Conservation (phyloP, 2,113 vertebrate genomes). For the Symphodus melops region DNA sequence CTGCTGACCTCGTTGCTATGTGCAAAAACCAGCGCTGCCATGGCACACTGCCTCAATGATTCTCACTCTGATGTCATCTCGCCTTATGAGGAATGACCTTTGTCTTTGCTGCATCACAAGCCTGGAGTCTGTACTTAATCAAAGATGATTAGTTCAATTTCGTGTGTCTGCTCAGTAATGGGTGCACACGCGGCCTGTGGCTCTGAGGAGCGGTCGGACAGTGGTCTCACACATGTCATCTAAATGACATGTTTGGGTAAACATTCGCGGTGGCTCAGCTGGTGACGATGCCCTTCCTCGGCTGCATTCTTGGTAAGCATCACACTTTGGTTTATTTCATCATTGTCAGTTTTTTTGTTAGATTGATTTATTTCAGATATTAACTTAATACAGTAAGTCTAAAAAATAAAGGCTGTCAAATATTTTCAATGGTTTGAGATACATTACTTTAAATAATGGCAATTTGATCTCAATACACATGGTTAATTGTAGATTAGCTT, state of each 20-base stretch:
- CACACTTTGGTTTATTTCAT: neutral
- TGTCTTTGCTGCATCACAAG: conserved; percentile 69
- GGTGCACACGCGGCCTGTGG: conserved; percentile 50
- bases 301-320: conserved; percentile 5
- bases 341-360: neutral
- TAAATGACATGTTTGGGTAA: conserved; percentile 54
- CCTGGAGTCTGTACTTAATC: conserved; percentile 77
- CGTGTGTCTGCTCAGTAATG: conserved; percentile 70
- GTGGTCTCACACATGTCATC: conserved; percentile 28
- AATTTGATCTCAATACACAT: too few relatives aligned
- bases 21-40: conserved; percentile 3
- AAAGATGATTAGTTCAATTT: conserved; percentile 82
- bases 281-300: conserved; percentile 10
- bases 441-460: too few relatives aligned
- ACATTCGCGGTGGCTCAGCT: conserved; percentile 37
- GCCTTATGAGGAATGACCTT: conserved; percentile 80
- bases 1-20: neutral
- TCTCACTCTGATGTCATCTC: conserved; percentile 65
- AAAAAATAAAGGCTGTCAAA: too few relatives aligned
- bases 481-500: too few relatives aligned
- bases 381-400: neutral
- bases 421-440: too few relatives aligned
- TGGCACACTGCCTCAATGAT: conserved; percentile 18
- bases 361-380: neutral
- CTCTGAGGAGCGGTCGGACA: conserved; percentile 59